These are phyloP conservation scores for Arctopsyche grandis DNA, from an alignment of 1,140 invertebrate species.

Conservation along the genomic window DNA sequence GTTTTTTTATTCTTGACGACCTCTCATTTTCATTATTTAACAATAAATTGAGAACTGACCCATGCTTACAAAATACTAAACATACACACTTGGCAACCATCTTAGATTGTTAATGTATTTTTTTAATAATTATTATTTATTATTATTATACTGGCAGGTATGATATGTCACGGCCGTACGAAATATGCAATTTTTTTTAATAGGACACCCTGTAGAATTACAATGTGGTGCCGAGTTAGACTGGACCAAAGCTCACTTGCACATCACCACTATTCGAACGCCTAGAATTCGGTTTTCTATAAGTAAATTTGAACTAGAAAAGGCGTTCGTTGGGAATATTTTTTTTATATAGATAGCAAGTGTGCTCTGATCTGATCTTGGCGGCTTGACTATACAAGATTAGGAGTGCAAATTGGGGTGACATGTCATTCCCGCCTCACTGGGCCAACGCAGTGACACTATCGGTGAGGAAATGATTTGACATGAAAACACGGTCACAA, in stretches of 20 bases:
- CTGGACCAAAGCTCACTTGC: background rate
- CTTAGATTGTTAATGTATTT: conserved; percentile 47
- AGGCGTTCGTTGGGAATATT: background rate
- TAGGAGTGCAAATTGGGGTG: conserved; percentile 44
- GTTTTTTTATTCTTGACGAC: conserved; percentile 54
- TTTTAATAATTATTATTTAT: conserved; percentile 17
- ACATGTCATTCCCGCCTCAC: conserved; percentile 48
- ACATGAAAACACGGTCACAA: conserved; percentile 52
- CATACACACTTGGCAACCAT: conserved; percentile 55
- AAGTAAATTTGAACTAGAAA: conserved; percentile 28
- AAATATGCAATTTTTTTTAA: conserved; percentile 30
- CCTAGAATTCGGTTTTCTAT: conserved; percentile 24
- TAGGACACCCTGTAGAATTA: conserved; percentile 36
- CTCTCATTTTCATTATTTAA: conserved; percentile 54
- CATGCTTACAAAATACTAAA: conserved; percentile 55
- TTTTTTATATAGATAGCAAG: background rate
- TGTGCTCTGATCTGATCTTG: background rate
- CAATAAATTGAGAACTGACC: conserved; percentile 55
- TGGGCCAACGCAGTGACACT: conserved; percentile 35
- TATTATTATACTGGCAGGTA: conserved; percentile 52
- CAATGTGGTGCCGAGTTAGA: background rate
- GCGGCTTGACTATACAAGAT: background rate
- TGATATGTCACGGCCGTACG: conserved; percentile 52
- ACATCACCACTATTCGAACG: background rate
- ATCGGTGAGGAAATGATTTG: conserved; percentile 35